Percentiles rank a stretch among this genome's conserved stretches.
Evolutionary conservation across 2,888 invertebrate genomes (phyloP).

Genomic region (Zaprionus obscuricornis): DNA sequence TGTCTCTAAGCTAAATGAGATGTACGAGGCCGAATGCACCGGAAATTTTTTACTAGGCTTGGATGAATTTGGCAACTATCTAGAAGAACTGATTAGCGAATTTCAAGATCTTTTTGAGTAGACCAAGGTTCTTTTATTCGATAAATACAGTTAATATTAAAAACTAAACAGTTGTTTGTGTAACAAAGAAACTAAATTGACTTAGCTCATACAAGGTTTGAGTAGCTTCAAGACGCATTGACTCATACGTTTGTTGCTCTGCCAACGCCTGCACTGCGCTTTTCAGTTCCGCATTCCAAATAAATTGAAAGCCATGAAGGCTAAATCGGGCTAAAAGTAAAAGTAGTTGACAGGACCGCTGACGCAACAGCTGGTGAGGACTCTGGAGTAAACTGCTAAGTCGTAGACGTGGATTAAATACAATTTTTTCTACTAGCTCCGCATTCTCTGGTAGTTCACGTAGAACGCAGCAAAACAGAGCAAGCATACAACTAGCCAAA

Average conservation of each 20-base stretch:
- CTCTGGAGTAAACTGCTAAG: slow-evolving; percentile 86
- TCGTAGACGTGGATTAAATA: slow-evolving; percentile 85
- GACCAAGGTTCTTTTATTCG: slow-evolving; percentile 17
- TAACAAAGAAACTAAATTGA: slow-evolving; percentile 79
- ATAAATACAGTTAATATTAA: slow-evolving; percentile 11
- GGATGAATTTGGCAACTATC: slow-evolving; percentile 65
- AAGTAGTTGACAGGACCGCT: slow-evolving; percentile 89
- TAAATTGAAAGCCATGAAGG: slow-evolving; percentile 85
- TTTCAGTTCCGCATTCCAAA: slow-evolving; percentile 79
- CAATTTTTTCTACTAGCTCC: slow-evolving; percentile 89
- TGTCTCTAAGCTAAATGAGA: slow-evolving; percentile 84
- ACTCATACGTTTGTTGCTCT: slow-evolving; percentile 68
- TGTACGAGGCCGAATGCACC: slow-evolving; percentile 84
- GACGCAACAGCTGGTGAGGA: slow-evolving; percentile 85
- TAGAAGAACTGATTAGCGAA: slow-evolving; percentile 68
- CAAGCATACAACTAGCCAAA: slow-evolving; percentile 88
- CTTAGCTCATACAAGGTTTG: slow-evolving; percentile 81
- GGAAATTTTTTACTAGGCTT: slow-evolving; percentile 58
- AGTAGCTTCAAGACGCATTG: slow-evolving; percentile 79
- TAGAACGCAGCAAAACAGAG: slow-evolving; percentile 89
- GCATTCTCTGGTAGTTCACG: slow-evolving; percentile 90
- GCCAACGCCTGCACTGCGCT: slow-evolving; percentile 77
- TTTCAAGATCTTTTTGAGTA: slow-evolving; percentile 61
- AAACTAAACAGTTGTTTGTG: slow-evolving; percentile 32
- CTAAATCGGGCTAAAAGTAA: slow-evolving; percentile 88